phyloP scores from a whole-genome alignment of 2,113 vertebrate species.

The Hyperopisus bebe region DNA sequence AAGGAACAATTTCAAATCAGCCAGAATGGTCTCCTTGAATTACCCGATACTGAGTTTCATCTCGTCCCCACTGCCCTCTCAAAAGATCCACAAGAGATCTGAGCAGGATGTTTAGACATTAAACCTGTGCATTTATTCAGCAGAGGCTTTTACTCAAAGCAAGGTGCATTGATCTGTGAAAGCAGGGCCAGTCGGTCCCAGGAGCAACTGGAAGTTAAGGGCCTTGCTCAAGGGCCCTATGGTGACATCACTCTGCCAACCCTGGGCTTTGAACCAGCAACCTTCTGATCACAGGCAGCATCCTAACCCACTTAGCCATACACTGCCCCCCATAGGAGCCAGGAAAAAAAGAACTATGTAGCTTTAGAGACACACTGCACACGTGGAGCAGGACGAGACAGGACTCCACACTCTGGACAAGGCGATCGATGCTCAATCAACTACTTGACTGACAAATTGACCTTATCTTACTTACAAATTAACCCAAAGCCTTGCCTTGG shows the following conservation, averaged over 20 bases:
- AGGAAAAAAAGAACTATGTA: background rate
- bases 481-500: background rate
- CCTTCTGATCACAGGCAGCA: background rate
- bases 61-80: background rate
- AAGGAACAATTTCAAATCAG: background rate
- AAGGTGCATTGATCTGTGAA: background rate
- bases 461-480: background rate
- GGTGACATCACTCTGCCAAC: background rate
- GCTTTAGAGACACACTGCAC: background rate
- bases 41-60: background rate
- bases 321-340: background rate
- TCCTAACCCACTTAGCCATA: background rate
- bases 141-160: background rate
- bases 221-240: background rate
- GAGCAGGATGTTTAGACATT: background rate
- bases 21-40: background rate
- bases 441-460: background rate
- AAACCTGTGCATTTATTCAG: background rate
- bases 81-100: background rate
- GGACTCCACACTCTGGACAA: background rate
- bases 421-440: background rate
- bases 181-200: background rate
- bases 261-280: background rate
- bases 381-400: background rate
- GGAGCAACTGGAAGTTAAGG: background rate